Evolutionary conservation across 1,140 invertebrate species (phyloP).

Genomic region (Daktulosphaira vitifoliae): DNA sequence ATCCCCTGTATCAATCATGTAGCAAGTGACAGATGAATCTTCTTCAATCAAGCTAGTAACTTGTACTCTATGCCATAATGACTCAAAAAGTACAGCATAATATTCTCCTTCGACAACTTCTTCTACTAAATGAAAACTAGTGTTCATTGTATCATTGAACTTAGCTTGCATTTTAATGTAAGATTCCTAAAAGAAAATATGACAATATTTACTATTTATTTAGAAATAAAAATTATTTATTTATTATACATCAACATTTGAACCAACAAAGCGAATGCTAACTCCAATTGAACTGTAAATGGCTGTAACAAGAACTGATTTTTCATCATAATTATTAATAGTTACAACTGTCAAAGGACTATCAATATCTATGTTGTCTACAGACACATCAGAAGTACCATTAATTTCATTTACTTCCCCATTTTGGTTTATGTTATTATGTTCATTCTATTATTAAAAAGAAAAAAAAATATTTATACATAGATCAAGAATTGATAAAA

Average conservation of each 20-base stretch:
- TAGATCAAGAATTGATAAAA: no score
- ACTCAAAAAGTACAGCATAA: slow-evolving; percentile 16
- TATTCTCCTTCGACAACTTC: slow-evolving; percentile 1
- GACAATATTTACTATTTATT: neutral
- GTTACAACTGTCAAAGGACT: neutral
- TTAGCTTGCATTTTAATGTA: slow-evolving; percentile 16
- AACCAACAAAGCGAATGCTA: slow-evolving; percentile 14
- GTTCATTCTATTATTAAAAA: slow-evolving; percentile 8
- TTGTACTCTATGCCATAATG: slow-evolving; percentile 19
- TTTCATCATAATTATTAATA: neutral
- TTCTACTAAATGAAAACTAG: neutral
- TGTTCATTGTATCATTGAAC: slow-evolving; percentile 17
- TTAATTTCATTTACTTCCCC: neutral
- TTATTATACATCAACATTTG: slow-evolving; percentile 2
- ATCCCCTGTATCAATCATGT: slow-evolving; percentile 7
- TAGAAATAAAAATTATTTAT: neutral
- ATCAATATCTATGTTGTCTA: neutral
- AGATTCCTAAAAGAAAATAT: slow-evolving; percentile 2
- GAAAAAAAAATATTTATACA: neutral
- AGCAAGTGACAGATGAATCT: slow-evolving; percentile 2
- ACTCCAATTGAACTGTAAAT: slow-evolving; percentile 6
- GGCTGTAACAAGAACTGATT: slow-evolving; percentile 22
- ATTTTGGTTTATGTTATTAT: neutral
- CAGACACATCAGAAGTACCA: neutral
- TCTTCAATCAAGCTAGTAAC: neutral